phyloP scores from a whole-genome alignment of 2,797 vertebrate species.

The Chiroxiphia lanceolata region DNA sequence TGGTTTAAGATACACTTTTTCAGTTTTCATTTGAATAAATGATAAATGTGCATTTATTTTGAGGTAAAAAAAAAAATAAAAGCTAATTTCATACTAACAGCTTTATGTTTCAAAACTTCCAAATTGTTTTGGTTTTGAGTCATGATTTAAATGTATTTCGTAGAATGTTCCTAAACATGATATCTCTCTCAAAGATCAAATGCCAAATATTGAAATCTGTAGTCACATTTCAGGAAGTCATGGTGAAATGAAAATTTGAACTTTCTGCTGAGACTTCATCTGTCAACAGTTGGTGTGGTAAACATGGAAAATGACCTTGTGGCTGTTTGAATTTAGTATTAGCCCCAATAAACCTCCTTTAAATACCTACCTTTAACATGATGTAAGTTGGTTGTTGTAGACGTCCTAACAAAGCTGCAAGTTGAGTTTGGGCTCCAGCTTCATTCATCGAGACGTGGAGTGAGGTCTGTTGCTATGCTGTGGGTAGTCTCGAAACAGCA shows the following conservation, averaged over 20 bases:
- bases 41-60: slow-evolving; percentile 77
- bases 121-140: slow-evolving; percentile 28
- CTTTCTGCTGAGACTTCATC: slow-evolving; percentile 24
- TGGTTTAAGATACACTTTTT: slow-evolving; percentile 35
- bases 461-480: not conserved
- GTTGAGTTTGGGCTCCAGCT: not conserved
- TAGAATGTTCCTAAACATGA: slow-evolving; percentile 4
- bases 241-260: slow-evolving; percentile 16
- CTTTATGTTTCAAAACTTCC: slow-evolving; percentile 57
- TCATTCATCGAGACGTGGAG: not conserved
- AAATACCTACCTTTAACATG: slow-evolving; percentile 9
- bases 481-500: not conserved
- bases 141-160: slow-evolving; percentile 8
- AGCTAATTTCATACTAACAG: slow-evolving; percentile 79
- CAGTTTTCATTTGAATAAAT: slow-evolving; percentile 70
- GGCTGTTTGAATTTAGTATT: slow-evolving; percentile 54
- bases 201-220: slow-evolving; percentile 11
- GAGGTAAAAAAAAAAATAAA: slow-evolving; percentile 76
- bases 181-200: not conserved
- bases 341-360: slow-evolving; percentile 58
- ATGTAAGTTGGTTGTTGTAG: slow-evolving; percentile 61
- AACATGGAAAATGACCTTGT: slow-evolving; percentile 44
- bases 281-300: slow-evolving; percentile 31
- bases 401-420: not conserved
- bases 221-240: slow-evolving; percentile 5